Base-by-base conservation (phyloP, 2,113 vertebrate species). In the Sarotherodon lohbergeri region DNA sequence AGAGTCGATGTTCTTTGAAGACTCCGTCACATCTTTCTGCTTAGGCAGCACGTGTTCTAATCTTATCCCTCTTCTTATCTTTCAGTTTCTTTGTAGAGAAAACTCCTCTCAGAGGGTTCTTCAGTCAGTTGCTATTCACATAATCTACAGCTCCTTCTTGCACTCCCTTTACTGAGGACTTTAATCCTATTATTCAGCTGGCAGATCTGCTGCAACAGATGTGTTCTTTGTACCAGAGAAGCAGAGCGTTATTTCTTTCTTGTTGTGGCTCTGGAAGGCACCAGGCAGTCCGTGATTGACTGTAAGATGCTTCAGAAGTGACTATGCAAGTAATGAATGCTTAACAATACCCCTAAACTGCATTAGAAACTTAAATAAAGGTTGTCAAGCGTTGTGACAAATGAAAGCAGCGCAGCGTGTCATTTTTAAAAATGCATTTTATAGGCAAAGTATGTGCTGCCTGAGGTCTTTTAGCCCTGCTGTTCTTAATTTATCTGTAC, bases 171-270 rank as follows among this genome's bases (percentile, higher is more conserved):
- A 43, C 63, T 52, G 17, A 68, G 50, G 73, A 78, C 29, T 84
- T 81, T 82, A 86, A 89, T 91, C 87, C 84, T 66, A n/a, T 91
- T 88, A 88, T 84, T 81, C 80, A 86, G 80, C 46, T 84, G 76
- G 80, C 55, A 80, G 68, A 86, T 76, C 80, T 80, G 57, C 32
- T 9, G 32, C 71, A 84, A 63, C 34, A 81, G 52, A 86, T 81
- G 83, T 80, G 57, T 76, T 56, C 59, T 81, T 86, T 86, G 83
- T 86, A 24, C 43, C 29, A 81, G 12, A 85, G 39, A 85, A 32
- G 61, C 43, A 24, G 22, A 34, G 68, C 13, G 71, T 78, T 55
- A 12, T 78, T 78, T 78, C 63, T 87, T 66, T 76, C 36, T 79
- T 59, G 48, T 54, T 56, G 52, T n/a, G 41, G 29, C 57, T 71